phyloP scores from a whole-genome alignment of 2,888 invertebrate genomes.

The Bembecia ichneumoniformis region DNA sequence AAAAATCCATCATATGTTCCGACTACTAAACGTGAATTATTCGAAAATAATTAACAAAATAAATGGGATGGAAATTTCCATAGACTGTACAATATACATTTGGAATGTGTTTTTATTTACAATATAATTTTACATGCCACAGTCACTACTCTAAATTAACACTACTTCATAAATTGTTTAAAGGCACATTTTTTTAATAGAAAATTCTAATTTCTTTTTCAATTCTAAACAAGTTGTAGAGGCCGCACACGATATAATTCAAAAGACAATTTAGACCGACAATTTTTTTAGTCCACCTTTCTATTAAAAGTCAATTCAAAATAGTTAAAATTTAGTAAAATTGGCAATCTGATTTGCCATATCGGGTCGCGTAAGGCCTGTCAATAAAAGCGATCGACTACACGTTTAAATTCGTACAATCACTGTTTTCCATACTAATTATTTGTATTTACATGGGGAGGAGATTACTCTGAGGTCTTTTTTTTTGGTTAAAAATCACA shows the following conservation, averaged over 20 bases:
- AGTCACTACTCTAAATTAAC: conserved; percentile 43
- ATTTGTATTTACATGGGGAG: conserved; percentile 54
- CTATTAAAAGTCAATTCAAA: background rate
- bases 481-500: conserved; percentile 57
- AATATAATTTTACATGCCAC: conserved; percentile 28
- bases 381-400: background rate
- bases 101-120: background rate
- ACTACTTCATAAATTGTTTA: conserved; percentile 56
- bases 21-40: too few species aligned
- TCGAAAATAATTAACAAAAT: too few species aligned
- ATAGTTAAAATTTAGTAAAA: background rate
- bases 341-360: too few species aligned
- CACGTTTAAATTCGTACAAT: conserved; percentile 4
- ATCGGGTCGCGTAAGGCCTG: too few species aligned
- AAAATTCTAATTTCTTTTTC: conserved; percentile 41
- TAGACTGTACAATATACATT: conserved; percentile 5
- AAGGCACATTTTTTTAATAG: conserved; percentile 67
- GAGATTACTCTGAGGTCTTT: conserved; percentile 39
- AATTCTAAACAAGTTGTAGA: conserved; percentile 5
- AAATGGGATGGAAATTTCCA: background rate
- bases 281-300: too few species aligned
- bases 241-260: background rate
- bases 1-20: too few species aligned
- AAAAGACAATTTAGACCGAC: too few species aligned
- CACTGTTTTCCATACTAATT: conserved; percentile 12